phyloP scores from a whole-genome alignment of 2,113 vertebrate genomes.

The Scortum barcoo region DNA sequence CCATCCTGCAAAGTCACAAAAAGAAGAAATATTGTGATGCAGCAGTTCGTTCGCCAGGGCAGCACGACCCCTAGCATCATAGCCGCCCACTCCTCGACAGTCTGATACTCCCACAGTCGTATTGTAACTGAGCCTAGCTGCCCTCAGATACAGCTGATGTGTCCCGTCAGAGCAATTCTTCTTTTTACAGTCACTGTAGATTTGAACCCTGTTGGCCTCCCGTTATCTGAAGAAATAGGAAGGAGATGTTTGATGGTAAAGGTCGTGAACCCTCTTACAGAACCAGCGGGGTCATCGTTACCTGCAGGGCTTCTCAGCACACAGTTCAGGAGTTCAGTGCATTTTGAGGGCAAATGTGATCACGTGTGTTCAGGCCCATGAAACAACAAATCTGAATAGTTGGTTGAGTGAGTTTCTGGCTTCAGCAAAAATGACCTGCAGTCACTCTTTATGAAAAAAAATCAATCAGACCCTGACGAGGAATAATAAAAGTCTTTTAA shows the following conservation, averaged over 20 bases:
- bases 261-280: slow-evolving; percentile 3
- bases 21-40: slow-evolving; percentile 24
- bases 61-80: slow-evolving; percentile 63
- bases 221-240: background rate
- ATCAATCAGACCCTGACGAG: background rate
- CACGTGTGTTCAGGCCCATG: background rate
- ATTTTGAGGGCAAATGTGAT: background rate
- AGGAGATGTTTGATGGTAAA: slow-evolving; percentile 23
- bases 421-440: background rate
- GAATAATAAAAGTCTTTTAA: background rate
- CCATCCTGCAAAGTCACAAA: slow-evolving; percentile 22
- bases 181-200: background rate
- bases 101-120: slow-evolving; percentile 51
- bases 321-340: background rate
- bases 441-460: background rate
- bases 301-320: background rate
- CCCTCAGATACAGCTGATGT: background rate
- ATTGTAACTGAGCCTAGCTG: slow-evolving; percentile 39
- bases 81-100: slow-evolving; percentile 17
- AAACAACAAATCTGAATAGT: background rate
- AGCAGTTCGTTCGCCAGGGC: slow-evolving; percentile 60
- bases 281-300: background rate
- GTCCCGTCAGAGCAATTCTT: background rate
- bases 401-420: background rate
- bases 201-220: background rate